Percentiles rank a stretch among this genome's conserved stretches.
These are phyloP conservation scores for Gerris lacustris DNA, from an alignment of 2,888 invertebrate genomes.

Conservation along the genomic window DNA sequence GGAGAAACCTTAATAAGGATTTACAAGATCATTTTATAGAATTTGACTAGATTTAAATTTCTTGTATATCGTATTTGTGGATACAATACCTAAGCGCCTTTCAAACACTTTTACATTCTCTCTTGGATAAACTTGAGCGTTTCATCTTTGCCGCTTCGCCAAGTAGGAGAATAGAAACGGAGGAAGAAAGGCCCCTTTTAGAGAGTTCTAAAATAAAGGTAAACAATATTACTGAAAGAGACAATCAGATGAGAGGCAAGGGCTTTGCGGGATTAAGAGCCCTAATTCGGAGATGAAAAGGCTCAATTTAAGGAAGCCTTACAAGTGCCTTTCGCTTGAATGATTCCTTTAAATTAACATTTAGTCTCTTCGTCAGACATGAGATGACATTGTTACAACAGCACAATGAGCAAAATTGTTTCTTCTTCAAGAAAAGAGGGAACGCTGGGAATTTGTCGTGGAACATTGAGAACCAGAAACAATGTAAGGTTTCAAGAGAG, in stretches of 20 bases:
- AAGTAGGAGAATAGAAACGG: too few relatives aligned
- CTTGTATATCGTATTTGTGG: too few relatives aligned
- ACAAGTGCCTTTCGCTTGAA: not conserved
- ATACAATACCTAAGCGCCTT: too few relatives aligned
- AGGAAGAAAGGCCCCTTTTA: too few relatives aligned
- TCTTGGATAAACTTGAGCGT: too few relatives aligned
- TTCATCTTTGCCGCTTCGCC: too few relatives aligned
- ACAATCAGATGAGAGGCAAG: not conserved
- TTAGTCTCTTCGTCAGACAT: not conserved
- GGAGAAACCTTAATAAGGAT: too few relatives aligned
- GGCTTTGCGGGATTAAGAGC: not conserved
- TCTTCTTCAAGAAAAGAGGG: not conserved
- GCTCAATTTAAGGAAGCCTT: not conserved
- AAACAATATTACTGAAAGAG: not conserved
- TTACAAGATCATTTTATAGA: too few relatives aligned
- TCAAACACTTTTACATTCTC: too few relatives aligned
- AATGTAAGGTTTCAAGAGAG: not conserved
- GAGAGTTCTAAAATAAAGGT: not conserved
- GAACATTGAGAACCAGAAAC: not conserved
- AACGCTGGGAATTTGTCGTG: not conserved
- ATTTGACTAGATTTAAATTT: too few relatives aligned
- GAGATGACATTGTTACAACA: not conserved
- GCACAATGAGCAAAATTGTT: not conserved
- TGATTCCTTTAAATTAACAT: constrained; percentile 5
- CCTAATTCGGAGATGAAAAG: not conserved